phyloP scores from a whole-genome alignment of 2,888 invertebrate species.

The Eilema sororculum region DNA sequence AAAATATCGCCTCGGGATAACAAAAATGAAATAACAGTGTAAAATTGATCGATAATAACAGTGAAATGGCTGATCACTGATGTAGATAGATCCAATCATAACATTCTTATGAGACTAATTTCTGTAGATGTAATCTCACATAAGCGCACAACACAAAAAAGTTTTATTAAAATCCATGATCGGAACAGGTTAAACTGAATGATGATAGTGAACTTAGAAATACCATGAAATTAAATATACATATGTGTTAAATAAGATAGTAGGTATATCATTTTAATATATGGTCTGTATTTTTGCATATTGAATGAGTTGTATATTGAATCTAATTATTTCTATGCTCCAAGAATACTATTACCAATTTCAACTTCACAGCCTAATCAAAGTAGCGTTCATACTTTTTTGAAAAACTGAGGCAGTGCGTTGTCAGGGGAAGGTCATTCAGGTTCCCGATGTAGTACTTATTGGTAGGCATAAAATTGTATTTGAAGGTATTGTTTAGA shows the following conservation, averaged over 20 bases:
- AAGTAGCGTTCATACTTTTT: too few relatives aligned
- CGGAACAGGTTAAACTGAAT: conserved; percentile 3
- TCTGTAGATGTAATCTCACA: conserved; percentile 28
- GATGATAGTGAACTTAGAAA: background rate
- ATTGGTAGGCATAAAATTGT: background rate
- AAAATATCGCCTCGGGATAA: conserved; percentile 57
- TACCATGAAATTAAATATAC: background rate
- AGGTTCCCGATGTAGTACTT: background rate
- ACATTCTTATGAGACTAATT: conserved; percentile 32
- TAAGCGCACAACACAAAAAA: background rate
- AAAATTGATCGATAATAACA: conserved; percentile 46
- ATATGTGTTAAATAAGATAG: background rate
- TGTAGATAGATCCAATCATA: conserved; percentile 36
- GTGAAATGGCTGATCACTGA: conserved; percentile 41
- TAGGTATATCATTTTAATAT: too few relatives aligned
- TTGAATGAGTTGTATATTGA: too few relatives aligned
- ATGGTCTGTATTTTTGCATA: too few relatives aligned
- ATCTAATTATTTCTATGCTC: background rate
- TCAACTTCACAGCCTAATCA: background rate
- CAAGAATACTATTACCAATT: background rate
- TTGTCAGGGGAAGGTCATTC: too few relatives aligned
- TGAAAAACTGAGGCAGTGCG: too few relatives aligned
- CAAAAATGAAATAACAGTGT: conserved; percentile 50
- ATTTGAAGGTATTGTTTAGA: background rate
- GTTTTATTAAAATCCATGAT: conserved; percentile 3